These are phyloP conservation scores for Brachypalpus laphriformis DNA, from an alignment of 2,888 invertebrate genomes.

Conservation along the genomic window DNA sequence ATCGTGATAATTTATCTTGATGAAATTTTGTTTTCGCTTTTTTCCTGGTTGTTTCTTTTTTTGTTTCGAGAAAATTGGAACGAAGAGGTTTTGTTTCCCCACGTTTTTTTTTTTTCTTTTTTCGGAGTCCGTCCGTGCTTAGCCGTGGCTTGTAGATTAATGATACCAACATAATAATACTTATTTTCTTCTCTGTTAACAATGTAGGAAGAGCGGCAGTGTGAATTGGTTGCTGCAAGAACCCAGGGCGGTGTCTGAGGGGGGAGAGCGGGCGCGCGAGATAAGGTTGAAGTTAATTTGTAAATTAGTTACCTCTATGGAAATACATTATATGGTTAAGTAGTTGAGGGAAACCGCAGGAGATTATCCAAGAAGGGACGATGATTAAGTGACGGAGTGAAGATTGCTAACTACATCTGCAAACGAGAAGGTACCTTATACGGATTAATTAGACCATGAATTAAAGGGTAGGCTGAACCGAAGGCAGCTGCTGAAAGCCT, in stretches of 20 bases:
- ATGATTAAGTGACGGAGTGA: too few species aligned
- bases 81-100: slow-evolving; percentile 41
- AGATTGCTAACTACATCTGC: too few species aligned
- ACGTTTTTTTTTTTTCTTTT: slow-evolving; percentile 4
- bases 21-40: slow-evolving; percentile 73
- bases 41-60: slow-evolving; percentile 46
- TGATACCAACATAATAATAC: slow-evolving; percentile 69
- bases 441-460: too few species aligned
- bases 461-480: too few species aligned
- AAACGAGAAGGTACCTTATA: too few species aligned
- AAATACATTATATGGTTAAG: slow-evolving; percentile 8
- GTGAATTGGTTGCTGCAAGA: slow-evolving; percentile 26
- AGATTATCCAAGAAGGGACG: neutral
- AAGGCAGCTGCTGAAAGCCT: too few species aligned
- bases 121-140: slow-evolving; percentile 32
- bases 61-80: slow-evolving; percentile 55
- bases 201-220: slow-evolving; percentile 25
- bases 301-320: slow-evolving; percentile 35
- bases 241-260: neutral
- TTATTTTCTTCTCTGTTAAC: slow-evolving; percentile 58
- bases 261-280: neutral
- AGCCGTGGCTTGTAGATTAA: slow-evolving; percentile 69
- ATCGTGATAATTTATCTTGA: slow-evolving; percentile 72
- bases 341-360: neutral
- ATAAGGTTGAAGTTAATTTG: slow-evolving; percentile 46